Evolutionary conservation across 1,140 invertebrate species (phyloP), one percentile per base, ranked within the genome.

Genomic region (Colletes latitarsis): DNA sequence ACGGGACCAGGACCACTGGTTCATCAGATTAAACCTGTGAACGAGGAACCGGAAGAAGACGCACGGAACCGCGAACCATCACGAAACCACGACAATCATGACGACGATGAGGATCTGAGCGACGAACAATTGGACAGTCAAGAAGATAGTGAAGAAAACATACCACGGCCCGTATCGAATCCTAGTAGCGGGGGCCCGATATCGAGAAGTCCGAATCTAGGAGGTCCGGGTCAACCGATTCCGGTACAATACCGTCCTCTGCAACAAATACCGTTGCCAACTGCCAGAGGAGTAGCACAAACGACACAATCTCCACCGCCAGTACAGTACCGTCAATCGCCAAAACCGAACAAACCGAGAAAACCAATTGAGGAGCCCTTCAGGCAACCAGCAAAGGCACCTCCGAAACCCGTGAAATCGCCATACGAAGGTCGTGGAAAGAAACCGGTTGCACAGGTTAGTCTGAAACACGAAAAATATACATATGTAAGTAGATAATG

Each of bases 401-500:
- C 87, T 17, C 55, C 79, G 1, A 86, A 89, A 17, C 77, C 88
- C 10, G 64, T 83, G 1, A 89, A 89, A 63, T 64, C 86, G 5
- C 69, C 82, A 6, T 88, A 88, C 64, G 85, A 88, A 12, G 52
- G 84, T 8, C 89, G 94, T 63, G 94, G 94, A 76, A 95, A 94
- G 86, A 96, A 96, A 87, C 95, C 96, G 3, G 96, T 96, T 1
- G 95, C 95, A 17, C 96, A 97, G 93, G 96, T 96, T 82, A 41
- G 71, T 53, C 1, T 17, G 0, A 55, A 46, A 46, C 43, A 46
- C 6, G 4, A 9, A 46, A 30, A 2, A 30, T 30, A 30, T n/a
- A n/a, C n/a, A n/a, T 30, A 30, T 30, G 30, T 30, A 30, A 30
- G 30, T 30, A 30, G 30, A 30, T 30, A 30, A 30, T 30, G 30